Evolutionary conservation across 92 coral and sea anemone species (phyloP), one percentile per base, ranked within the genome.

Genomic region (Scolanthus callimorphus): DNA sequence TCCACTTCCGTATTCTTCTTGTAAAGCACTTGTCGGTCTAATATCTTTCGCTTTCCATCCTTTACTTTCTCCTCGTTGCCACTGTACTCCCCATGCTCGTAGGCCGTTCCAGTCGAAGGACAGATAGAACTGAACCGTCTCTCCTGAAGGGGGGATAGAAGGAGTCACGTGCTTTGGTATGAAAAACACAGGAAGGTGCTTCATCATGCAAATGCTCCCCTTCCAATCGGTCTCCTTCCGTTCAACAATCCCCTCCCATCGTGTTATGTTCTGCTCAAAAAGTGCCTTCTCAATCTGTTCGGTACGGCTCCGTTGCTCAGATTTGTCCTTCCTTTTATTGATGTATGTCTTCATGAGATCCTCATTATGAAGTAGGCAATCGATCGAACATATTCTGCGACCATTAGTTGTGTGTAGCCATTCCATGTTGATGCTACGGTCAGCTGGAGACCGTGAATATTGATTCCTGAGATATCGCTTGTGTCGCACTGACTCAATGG

Each of bases 351-450:
- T 75, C 39, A 86, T 76, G 12, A 86, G 43, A 47, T 76, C 88
- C 15, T 86, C 95, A 57, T 86, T 86, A 61, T 65, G 62, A 9
- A 86, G 67, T 21, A 86, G 52, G 2, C 83, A 70, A 39, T 81
- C 95, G 17, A 86, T 49, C 0, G 95, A 86, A 2, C 76, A 34
- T 34, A 34, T 34, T 6, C 15, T 6, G 13, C 49, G 73, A 2
- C 67, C 63, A 20, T 24, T 21, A 24, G 49, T 63, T 15, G 73
- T 45, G 49, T 53, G 51, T 41, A 78, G 84, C 84, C 84, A 78
- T 49, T 78, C 84, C 2, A 70, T 12, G 6, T 76, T 77, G 49
- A 78, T 53, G 17, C 50, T 6, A 34, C 43, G 6, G 27, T 45
- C 49, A 37, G 44, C 46, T 17, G 64, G 57, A 70, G 69, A 66